Conservation (phyloP, 2,113 vertebrate species). For the Cyanocitta stelleri region DNA sequence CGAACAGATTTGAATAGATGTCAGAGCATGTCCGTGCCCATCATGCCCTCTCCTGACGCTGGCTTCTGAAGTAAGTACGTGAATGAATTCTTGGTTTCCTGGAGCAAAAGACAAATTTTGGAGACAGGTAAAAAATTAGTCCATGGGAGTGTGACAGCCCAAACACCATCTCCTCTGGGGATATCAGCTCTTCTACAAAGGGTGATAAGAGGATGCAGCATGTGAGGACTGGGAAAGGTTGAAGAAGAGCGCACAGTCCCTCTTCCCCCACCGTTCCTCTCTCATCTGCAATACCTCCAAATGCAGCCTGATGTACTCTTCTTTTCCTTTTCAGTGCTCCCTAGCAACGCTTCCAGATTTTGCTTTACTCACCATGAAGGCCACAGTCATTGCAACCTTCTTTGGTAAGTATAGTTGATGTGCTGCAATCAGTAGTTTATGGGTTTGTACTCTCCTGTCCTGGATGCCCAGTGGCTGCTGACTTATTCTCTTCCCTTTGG, state of each 20-base stretch:
- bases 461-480: neutral
- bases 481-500: neutral
- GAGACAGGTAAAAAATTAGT: neutral
- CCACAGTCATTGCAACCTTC: conserved; percentile 54
- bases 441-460: neutral
- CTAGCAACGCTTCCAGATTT: neutral
- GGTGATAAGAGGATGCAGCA: neutral
- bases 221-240: neutral
- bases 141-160: neutral
- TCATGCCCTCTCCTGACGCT: neutral
- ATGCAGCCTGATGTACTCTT: neutral
- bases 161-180: neutral
- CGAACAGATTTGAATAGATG: neutral
- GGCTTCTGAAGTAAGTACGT: neutral
- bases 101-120: neutral
- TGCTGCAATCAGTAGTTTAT: neutral
- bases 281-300: neutral
- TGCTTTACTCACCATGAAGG: conserved; percentile 69
- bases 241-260: neutral
- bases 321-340: conserved; percentile 21
- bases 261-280: neutral
- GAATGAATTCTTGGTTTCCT: neutral
- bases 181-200: neutral
- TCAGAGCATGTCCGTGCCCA: neutral
- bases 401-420: conserved; percentile 67